A percentile compares a stretch with the other conserved stretches of the same genome.
These are phyloP conservation scores for Alectura lathami DNA, from an alignment of 2,113 vertebrate species.

Conservation along the genomic window DNA sequence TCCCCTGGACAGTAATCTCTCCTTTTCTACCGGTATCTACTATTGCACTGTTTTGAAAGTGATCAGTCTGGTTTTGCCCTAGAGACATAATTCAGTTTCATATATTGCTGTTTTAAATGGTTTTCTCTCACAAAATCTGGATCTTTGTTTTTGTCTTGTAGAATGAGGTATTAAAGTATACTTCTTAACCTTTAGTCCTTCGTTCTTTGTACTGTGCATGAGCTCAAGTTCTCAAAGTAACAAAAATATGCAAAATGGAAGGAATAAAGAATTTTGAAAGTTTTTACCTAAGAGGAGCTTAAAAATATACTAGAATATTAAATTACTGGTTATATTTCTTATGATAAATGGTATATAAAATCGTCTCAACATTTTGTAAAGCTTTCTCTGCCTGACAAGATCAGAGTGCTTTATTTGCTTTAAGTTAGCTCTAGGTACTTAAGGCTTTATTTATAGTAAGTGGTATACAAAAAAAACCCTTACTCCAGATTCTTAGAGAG, in stretches of 20 bases:
- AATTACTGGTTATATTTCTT: background rate
- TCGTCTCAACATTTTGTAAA: background rate
- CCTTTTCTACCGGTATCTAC: background rate
- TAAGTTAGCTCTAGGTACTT: background rate
- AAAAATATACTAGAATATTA: background rate
- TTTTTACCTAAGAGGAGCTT: background rate
- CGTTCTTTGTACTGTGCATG: accelerated
- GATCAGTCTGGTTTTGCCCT: background rate
- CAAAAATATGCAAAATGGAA: background rate
- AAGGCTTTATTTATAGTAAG: background rate
- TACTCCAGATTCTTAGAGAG: background rate
- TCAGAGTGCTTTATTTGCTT: background rate
- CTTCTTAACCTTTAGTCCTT: background rate
- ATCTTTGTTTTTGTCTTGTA: background rate
- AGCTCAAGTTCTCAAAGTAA: background rate
- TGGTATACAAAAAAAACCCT: accelerated
- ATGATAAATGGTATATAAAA: background rate
- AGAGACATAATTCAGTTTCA: background rate
- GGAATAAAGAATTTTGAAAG: background rate
- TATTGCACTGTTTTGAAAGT: background rate
- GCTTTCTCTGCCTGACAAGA: background rate
- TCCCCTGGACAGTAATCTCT: background rate
- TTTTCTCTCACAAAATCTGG: background rate
- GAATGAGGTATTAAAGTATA: background rate
- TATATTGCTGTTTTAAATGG: background rate